Percentiles rank a stretch among this genome's conserved stretches.
Conservation (phyloP, 2,797 vertebrate species). For the Rallus crepitans region DNA sequence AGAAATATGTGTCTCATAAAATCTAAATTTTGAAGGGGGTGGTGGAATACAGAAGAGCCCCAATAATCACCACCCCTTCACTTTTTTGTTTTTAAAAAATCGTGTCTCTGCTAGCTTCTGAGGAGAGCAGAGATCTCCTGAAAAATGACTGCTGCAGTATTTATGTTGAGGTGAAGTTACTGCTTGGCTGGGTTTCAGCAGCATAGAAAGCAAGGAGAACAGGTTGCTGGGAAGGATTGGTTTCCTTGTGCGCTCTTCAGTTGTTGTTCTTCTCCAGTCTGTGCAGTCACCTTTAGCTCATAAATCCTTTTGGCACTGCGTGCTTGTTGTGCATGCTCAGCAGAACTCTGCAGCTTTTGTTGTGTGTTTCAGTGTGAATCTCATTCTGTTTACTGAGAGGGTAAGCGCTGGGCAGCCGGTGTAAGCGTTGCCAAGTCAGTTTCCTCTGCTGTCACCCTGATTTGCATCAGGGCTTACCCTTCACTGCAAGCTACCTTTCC, state of each 20-base stretch:
- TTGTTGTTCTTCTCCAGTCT: not conserved
- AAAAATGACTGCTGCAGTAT: not conserved
- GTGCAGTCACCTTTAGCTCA: not conserved
- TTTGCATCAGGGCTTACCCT: not conserved
- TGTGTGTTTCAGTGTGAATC: not conserved
- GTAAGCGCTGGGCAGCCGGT: not conserved
- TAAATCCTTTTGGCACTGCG: not conserved
- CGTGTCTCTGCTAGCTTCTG: not conserved
- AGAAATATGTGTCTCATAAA: not conserved
- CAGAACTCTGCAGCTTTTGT: not conserved
- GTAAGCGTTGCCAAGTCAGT: not conserved
- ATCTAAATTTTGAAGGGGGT: not conserved
- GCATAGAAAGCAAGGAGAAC: not conserved
- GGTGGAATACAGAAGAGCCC: not conserved
- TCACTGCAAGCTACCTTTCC: not conserved
- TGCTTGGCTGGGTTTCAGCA: not conserved
- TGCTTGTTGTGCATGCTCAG: not conserved
- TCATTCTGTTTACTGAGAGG: not conserved
- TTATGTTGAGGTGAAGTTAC: not conserved
- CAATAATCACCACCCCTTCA: not conserved
- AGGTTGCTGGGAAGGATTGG: not conserved
- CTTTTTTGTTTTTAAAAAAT: not conserved
- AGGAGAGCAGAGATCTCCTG: not conserved
- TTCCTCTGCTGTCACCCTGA: not conserved
- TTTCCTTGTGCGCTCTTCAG: not conserved